Base-by-base conservation (phyloP, 1,140 invertebrate species). In the Homalodisca vitripennis region DNA sequence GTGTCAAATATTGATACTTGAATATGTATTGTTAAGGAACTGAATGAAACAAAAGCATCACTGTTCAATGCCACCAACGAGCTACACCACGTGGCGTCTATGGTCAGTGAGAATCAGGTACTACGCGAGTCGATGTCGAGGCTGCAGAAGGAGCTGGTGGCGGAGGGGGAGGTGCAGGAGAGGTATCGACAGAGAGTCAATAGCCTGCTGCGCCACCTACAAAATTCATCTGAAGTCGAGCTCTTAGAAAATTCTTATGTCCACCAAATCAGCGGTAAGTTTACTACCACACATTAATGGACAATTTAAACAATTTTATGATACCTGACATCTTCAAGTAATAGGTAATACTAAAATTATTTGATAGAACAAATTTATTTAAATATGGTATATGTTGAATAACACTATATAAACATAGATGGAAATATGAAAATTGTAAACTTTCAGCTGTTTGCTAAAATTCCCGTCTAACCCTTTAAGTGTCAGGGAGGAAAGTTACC, bases 81-180 rank as follows among this genome's bases (percentile, higher is more conserved):
- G 57, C 66, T 81, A 60, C 75, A 79, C 70, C 76, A 77, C 47
- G 75, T 75, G 3, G 75, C 75, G 74, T 76, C 77, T 63, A 76
- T 79, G 70, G 78, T 76, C 41, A 62, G 70, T 70, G 77, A 72
- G 24, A 77, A 78, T 1, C 76, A 80, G 73, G 77, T 78, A 63
- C 74, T 76, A n/a, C 74, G 74, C 51, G 71, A 75, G 6, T 75
- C 81, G 70, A 67, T 82, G 30, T 77, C 79, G 68, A 71, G 76
- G 32, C 74, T 80, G 6, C 81, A 80, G 66, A 76, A 76, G 66
- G 78, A 82, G 72, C 68, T 81, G 24, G 67, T 81, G 2, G 68
- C 82, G 34, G 75, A 78, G 57, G 80, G 80, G 6, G 84, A 85
- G 74, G 75, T 83, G 17, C 82, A 84, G 66, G 73, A 82, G 26